Evolutionary conservation across 2,888 invertebrate genomes (phyloP), one percentile per base, ranked within the genome.

Genomic region (Yponomeuta cagnagella): DNA sequence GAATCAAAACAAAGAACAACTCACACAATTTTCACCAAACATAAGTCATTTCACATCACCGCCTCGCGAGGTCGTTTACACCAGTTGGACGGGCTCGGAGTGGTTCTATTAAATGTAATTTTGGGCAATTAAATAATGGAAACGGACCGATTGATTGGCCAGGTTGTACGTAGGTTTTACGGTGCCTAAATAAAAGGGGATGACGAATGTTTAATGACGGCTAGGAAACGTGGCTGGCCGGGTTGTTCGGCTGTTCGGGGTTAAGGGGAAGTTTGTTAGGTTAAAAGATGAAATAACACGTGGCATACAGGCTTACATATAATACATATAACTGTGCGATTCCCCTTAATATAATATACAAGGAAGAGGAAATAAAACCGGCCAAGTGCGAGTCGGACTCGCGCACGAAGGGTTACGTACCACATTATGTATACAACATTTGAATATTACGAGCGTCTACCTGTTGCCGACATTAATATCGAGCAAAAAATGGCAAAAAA

Each of bases 51-150:
- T 58, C 52, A 58, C 52, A 58, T 58, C 52, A 58, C 10, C 65
- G 65, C 31, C 23, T 10, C 31, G 31, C 65, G 33, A 65, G 65
- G 30, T 65, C 65, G 31, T 65, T 65, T 30, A 65, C 65, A 65
- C 65, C 65, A 65, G 65, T 65, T 30, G 31, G 10, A 65, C 65
- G 33, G 30, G 65, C 33, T 12, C 33, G 4, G 15, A 58, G 52
- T 65, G 65, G 65, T 65, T 31, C 68, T 68, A 69, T 69, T 69
- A 69, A 69, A 69, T 37, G 63, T 69, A 69, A 69, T 69, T 69
- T 68, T 69, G 48, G 69, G 69, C 69, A 69, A 69, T 69, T 69
- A 69, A 69, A 69, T 63, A 37, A 63, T 69, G 63, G 52, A 37
- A 69, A 33, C 63, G 69, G 63, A 69, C 63, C 69, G 63, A 69